Percentiles rank a stretch among this genome's conserved stretches.
Evolutionary conservation across 2,113 vertebrate genomes (phyloP).

Genomic region (Mus spicilegus): DNA sequence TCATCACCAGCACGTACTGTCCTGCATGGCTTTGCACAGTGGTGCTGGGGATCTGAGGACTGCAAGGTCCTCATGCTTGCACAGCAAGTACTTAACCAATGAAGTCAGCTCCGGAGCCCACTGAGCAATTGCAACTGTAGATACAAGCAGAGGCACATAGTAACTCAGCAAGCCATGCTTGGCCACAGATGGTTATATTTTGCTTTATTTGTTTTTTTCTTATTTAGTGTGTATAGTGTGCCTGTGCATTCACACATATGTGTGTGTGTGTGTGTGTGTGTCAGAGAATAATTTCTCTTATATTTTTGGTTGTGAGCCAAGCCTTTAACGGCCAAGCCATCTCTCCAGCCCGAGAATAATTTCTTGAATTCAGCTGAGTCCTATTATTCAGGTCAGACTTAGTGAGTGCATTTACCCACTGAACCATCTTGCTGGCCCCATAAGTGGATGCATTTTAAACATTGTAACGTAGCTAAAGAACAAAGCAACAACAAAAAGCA

Average conservation of each 20-base stretch:
- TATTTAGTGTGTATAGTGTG: not conserved
- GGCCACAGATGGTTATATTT: not conserved
- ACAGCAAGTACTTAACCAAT: not conserved
- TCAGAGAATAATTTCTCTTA: no score
- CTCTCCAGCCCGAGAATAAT: not conserved
- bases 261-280: not conserved
- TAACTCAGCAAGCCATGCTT: constrained; percentile 45
- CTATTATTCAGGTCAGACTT: not conserved
- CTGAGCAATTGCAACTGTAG: not conserved
- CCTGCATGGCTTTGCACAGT: not conserved
- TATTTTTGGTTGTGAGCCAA: no score
- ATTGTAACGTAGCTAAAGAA: not conserved
- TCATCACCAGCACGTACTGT: not conserved
- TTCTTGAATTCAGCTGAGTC: not conserved
- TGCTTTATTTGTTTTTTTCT: not conserved
- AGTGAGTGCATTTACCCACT: not conserved
- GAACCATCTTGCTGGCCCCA: not conserved
- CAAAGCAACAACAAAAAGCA: not conserved
- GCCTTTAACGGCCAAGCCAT: no score
- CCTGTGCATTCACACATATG: no score
- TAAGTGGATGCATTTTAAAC: not conserved
- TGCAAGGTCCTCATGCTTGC: not conserved
- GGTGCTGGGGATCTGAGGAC: not conserved
- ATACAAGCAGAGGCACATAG: not conserved
- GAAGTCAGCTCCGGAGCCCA: not conserved